A percentile compares a stretch with the other conserved stretches of the same genome.
phyloP scores from a whole-genome alignment of 2,113 vertebrate species.

The Megaptera novaeangliae region DNA sequence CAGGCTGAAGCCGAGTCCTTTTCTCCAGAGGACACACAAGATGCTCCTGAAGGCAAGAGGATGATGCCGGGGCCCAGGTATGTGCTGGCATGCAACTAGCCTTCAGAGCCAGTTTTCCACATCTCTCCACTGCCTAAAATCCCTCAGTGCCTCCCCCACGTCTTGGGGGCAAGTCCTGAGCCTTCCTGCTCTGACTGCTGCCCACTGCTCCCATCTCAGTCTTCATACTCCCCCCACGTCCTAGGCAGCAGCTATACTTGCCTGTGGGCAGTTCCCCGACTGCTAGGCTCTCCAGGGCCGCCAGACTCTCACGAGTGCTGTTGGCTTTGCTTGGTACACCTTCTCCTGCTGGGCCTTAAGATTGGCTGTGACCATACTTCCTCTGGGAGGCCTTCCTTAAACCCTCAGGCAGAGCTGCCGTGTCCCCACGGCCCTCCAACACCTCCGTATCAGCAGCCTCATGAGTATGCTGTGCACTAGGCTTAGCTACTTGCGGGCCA shows the following conservation, averaged over 20 bases:
- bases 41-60: not conserved
- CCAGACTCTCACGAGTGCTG: not conserved
- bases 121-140: not conserved
- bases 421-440: not conserved
- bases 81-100: not conserved
- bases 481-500: not conserved
- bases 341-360: not conserved
- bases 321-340: not conserved
- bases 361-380: not conserved
- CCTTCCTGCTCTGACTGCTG: not conserved
- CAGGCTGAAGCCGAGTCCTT: not conserved
- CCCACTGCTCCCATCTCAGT: not conserved
- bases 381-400: not conserved
- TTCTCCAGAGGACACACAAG: not conserved
- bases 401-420: not conserved
- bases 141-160: not conserved
- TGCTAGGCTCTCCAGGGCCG: not conserved
- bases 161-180: not conserved
- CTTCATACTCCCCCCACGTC: not conserved
- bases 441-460: not conserved
- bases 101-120: not conserved
- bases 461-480: not conserved
- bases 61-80: not conserved
- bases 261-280: not conserved
- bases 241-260: not conserved